phyloP scores from a whole-genome alignment of 2,113 vertebrate genomes.

The Tetrao urogallus region DNA sequence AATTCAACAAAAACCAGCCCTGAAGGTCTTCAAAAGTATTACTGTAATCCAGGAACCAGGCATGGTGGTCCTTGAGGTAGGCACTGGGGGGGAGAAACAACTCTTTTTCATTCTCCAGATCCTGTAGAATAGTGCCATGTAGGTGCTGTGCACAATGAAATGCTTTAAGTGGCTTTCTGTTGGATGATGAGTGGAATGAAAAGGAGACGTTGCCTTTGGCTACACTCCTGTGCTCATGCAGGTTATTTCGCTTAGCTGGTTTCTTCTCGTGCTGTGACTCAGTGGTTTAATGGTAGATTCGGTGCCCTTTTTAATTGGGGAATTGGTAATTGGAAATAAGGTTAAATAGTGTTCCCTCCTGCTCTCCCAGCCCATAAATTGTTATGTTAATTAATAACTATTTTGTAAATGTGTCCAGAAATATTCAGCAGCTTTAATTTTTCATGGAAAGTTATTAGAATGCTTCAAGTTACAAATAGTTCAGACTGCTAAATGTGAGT shows the following conservation, averaged over 20 bases:
- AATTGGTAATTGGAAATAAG: background rate
- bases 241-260: background rate
- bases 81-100: background rate
- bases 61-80: constrained; percentile 94
- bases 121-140: background rate
- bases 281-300: background rate
- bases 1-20: constrained; percentile 88
- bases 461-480: background rate
- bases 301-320: background rate
- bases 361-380: background rate
- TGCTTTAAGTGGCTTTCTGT: background rate
- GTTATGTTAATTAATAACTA: background rate
- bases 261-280: background rate
- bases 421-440: background rate
- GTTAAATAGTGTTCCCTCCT: background rate
- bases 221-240: background rate
- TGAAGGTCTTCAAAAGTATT: constrained; percentile 93
- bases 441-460: background rate
- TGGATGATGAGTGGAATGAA: background rate
- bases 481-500: background rate
- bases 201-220: background rate
- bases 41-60: constrained; percentile 91
- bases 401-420: background rate
- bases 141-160: background rate
- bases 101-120: background rate